Conservation (phyloP, 2,888 invertebrate genomes). For the Rhorus exstirpatorius region DNA sequence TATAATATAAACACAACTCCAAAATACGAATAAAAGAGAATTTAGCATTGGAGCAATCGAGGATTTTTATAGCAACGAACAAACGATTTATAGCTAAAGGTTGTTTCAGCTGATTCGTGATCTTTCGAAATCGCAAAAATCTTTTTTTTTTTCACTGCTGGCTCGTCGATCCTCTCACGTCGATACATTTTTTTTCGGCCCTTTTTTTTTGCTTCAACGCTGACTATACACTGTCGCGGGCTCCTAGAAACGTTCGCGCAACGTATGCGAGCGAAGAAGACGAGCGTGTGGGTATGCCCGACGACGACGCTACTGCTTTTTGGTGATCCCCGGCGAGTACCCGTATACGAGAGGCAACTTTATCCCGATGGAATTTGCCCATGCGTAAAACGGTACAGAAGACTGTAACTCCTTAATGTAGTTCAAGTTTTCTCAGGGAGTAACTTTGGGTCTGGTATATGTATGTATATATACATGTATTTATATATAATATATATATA, state of each 20-base stretch:
- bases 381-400: slow-evolving; percentile 49
- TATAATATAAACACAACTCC: slow-evolving; percentile 9
- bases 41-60: slow-evolving; percentile 64
- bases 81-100: slow-evolving; percentile 56
- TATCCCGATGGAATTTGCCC: slow-evolving; percentile 59
- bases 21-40: slow-evolving; percentile 50
- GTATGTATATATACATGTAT: background rate
- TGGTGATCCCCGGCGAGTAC: slow-evolving; percentile 38
- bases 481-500: slow-evolving; percentile 16
- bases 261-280: slow-evolving; percentile 12
- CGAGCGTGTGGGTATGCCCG: slow-evolving; percentile 4
- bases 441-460: slow-evolving; percentile 32
- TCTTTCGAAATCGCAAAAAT: slow-evolving; percentile 64
- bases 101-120: slow-evolving; percentile 68
- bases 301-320: slow-evolving; percentile 15
- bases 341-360: slow-evolving; percentile 53
- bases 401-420: slow-evolving; percentile 56
- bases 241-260: slow-evolving; percentile 39
- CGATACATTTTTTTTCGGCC: background rate
- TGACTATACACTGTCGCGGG: slow-evolving; percentile 11
- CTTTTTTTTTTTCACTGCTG: slow-evolving; percentile 41
- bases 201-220: slow-evolving; percentile 8
- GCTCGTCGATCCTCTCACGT: slow-evolving; percentile 30
- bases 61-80: slow-evolving; percentile 70
- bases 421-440: slow-evolving; percentile 54